Evolutionary conservation across 2,113 vertebrate genomes (phyloP).

Genomic region (Lagopus leucura): DNA sequence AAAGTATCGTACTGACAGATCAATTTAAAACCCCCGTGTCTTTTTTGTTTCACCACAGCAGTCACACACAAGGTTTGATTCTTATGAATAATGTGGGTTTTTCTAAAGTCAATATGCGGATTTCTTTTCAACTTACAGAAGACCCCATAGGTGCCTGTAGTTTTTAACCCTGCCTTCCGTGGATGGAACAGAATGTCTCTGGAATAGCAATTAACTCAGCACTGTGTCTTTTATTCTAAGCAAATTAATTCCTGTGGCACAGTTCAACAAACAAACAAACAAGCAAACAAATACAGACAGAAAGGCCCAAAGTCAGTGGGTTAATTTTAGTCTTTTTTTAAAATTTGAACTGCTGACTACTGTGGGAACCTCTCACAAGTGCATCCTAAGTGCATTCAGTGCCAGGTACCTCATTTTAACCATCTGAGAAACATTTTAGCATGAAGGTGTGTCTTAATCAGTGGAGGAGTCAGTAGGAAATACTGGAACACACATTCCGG

Average conservation of each 20-base stretch:
- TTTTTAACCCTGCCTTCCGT: constrained; percentile 15
- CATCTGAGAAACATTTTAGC: constrained; percentile 38
- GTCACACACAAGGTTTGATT: constrained; percentile 36
- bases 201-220: constrained; percentile 49
- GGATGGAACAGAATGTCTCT: not conserved
- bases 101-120: constrained; percentile 45
- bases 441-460: constrained; percentile 39
- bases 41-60: constrained; percentile 18
- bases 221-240: constrained; percentile 11
- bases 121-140: constrained; percentile 25
- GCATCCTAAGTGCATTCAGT: not conserved
- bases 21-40: constrained; percentile 61
- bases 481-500: constrained; percentile 48
- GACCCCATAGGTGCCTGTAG: not conserved
- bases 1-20: constrained; percentile 52
- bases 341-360: not conserved
- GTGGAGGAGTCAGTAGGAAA: constrained; percentile 20
- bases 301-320: not conserved
- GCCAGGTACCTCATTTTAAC: not conserved
- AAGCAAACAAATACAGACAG: not conserved
- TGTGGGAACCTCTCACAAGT: not conserved
- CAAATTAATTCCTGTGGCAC: constrained; percentile 41
- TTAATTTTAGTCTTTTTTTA: not conserved
- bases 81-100: constrained; percentile 46
- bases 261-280: not conserved